These are phyloP conservation scores for Parambassis ranga DNA, from an alignment of 2,797 vertebrate species.

Conservation along the genomic window DNA sequence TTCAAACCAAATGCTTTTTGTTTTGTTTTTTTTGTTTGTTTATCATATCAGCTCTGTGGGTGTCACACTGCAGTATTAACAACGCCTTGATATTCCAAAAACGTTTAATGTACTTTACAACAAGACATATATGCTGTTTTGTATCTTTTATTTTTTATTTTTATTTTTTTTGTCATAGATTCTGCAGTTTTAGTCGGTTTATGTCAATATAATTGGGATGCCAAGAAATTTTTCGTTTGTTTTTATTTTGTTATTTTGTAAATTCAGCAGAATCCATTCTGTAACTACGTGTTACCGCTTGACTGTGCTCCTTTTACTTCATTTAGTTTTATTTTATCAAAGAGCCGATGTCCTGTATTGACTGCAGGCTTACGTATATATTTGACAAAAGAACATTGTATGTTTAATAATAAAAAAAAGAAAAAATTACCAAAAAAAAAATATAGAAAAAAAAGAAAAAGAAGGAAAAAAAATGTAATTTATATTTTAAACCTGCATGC, in stretches of 20 bases:
- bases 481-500: constrained; percentile 89
- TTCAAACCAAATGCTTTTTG: constrained; percentile 63
- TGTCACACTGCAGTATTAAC: constrained; percentile 69
- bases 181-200: constrained; percentile 54
- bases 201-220: constrained; percentile 50
- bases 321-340: constrained; percentile 74
- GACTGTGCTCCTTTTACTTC: constrained; percentile 70
- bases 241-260: constrained; percentile 25
- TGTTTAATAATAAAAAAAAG: constrained; percentile 74
- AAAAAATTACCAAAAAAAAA: constrained; percentile 74
- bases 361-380: constrained; percentile 89
- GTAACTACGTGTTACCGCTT: constrained; percentile 71
- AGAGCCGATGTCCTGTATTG: constrained; percentile 90
- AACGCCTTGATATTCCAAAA: constrained; percentile 70
- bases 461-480: constrained; percentile 78
- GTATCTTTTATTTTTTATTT: constrained; percentile 54
- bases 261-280: constrained; percentile 61
- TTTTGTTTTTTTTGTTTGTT: background rate
- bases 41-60: constrained; percentile 48
- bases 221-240: constrained; percentile 16
- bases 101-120: constrained; percentile 63
- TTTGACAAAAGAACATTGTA: constrained; percentile 76
- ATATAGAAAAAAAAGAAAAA: constrained; percentile 49
- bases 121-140: constrained; percentile 60
- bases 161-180: constrained; percentile 57